Evolutionary conservation across 2,888 invertebrate genomes (phyloP).

Genomic region (Tenthredo mesomela): DNA sequence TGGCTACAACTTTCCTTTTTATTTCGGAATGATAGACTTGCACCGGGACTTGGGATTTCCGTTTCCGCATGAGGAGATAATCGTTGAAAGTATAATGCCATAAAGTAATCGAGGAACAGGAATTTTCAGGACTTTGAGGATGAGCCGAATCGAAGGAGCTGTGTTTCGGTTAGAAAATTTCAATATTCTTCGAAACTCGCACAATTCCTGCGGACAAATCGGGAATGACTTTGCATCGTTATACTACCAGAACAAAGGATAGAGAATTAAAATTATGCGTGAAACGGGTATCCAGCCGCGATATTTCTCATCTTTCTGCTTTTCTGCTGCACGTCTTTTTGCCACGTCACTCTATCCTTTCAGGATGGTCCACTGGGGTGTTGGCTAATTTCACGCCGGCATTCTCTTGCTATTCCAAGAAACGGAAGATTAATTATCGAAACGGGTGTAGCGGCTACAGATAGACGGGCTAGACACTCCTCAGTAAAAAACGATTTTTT

Average conservation of each 20-base stretch:
- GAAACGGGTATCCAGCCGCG: conserved; percentile 64
- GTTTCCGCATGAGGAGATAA: neutral
- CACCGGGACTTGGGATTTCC: conserved; percentile 41
- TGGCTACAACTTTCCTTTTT: conserved; percentile 67
- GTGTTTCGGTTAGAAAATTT: neutral
- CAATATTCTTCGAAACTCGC: neutral
- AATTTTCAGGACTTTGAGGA: neutral
- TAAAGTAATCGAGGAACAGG: neutral
- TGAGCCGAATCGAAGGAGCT: neutral
- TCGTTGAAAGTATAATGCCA: conserved; percentile 18
- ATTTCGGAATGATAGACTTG: conserved; percentile 18
- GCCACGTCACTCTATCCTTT: conserved; percentile 54
- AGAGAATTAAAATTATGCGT: conserved; percentile 57
- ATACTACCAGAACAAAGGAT: conserved; percentile 59
- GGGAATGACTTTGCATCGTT: conserved; percentile 53
- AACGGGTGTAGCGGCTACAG: neutral
- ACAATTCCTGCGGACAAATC: neutral
- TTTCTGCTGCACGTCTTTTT: neutral
- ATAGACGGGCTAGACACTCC: neutral
- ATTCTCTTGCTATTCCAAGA: conserved; percentile 64
- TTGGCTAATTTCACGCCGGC: conserved; percentile 71
- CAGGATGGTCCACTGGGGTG: conserved; percentile 58
- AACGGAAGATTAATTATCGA: conserved; percentile 66
- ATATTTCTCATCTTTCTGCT: conserved; percentile 58
- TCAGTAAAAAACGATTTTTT: neutral